Conservation (phyloP, 2,888 invertebrate species). For the Tigriopus californicus region DNA sequence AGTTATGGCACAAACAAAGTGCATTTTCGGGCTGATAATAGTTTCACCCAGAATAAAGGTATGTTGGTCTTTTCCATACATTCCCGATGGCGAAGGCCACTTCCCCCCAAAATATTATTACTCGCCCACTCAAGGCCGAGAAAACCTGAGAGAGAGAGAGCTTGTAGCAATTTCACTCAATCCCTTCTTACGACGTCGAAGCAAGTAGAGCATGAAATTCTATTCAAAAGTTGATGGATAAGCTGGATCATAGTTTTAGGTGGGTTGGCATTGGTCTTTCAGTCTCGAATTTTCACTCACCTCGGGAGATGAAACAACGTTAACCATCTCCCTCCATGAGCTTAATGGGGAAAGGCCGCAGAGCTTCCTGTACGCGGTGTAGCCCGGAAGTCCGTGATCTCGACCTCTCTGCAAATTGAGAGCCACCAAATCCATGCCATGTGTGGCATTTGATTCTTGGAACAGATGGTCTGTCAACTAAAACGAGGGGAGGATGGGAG, state of each 20-base stretch:
- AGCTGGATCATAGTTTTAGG: too few relatives aligned
- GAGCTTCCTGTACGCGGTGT: constrained; percentile 51
- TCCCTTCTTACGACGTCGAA: not conserved
- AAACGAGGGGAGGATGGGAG: not conserved
- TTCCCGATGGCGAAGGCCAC: too few relatives aligned
- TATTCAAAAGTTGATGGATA: not conserved
- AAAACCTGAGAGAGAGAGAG: too few relatives aligned
- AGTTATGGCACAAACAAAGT: too few relatives aligned
- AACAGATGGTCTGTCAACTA: constrained; percentile 50
- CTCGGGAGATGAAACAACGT: not conserved
- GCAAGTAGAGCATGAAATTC: not conserved
- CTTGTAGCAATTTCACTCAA: too few relatives aligned
- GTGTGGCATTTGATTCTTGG: constrained; percentile 33
- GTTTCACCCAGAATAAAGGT: too few relatives aligned
- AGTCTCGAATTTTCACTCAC: constrained; percentile 13
- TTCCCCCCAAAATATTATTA: too few relatives aligned
- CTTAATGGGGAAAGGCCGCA: constrained; percentile 45
- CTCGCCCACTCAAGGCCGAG: too few relatives aligned
- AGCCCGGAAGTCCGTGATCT: constrained; percentile 66
- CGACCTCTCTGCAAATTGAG: constrained; percentile 72
- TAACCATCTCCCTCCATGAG: not conserved
- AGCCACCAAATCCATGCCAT: constrained; percentile 65
- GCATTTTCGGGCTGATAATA: too few relatives aligned
- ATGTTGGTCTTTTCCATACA: too few relatives aligned
- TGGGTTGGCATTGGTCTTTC: too few relatives aligned